These are phyloP conservation scores for Drosophila kokeensis DNA, from an alignment of 2,888 invertebrate species.

Conservation along the genomic window DNA sequence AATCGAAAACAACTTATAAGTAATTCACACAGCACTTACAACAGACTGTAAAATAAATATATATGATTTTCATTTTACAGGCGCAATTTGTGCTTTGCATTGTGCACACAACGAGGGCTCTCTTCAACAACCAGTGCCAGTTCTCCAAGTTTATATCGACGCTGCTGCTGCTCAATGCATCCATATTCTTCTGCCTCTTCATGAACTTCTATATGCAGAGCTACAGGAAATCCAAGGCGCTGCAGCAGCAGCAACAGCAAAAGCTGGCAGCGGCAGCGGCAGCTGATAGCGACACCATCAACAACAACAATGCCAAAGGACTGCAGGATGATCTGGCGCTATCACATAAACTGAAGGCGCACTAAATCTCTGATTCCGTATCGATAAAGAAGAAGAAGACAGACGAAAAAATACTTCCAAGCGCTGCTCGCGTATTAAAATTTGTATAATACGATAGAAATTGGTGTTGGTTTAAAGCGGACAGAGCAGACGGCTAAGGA, in stretches of 20 bases:
- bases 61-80: constrained; percentile 57
- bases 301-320: constrained; percentile 54
- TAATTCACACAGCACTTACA: constrained; percentile 25
- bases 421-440: constrained; percentile 44
- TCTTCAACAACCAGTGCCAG: constrained; percentile 84
- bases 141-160: constrained; percentile 88
- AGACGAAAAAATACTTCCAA: constrained; percentile 43
- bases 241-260: constrained; percentile 47
- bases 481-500: constrained; percentile 41
- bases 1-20: background rate
- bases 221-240: constrained; percentile 86
- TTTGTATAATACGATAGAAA: constrained; percentile 55
- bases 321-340: constrained; percentile 41
- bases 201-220: constrained; percentile 95
- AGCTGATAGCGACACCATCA: constrained; percentile 51
- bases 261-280: constrained; percentile 32
- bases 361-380: constrained; percentile 45
- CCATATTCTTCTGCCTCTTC: constrained; percentile 96
- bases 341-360: constrained; percentile 72
- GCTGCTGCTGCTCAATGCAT: constrained; percentile 91
- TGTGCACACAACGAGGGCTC: constrained; percentile 83
- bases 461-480: constrained; percentile 67
- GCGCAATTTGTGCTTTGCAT: constrained; percentile 85
- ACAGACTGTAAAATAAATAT: background rate
- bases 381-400: constrained; percentile 1